Percentiles rank a stretch among this genome's conserved stretches.
phyloP scores from a whole-genome alignment of 2,888 invertebrate species.

The Synergus laeviventris region DNA sequence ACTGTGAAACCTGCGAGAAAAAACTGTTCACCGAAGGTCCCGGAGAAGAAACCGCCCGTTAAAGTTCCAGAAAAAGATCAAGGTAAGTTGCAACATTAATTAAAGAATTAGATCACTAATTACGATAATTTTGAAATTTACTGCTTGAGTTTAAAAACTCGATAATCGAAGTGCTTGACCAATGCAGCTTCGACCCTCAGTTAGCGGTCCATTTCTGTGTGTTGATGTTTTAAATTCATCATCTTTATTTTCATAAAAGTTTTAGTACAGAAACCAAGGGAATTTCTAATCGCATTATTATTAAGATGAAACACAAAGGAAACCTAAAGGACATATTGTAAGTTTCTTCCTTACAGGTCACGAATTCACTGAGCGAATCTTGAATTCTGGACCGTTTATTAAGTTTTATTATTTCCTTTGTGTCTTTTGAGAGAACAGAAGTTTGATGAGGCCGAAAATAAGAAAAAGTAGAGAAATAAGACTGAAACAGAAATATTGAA shows the following conservation, averaged over 20 bases:
- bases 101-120: not conserved
- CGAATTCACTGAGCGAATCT: not conserved
- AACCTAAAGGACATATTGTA: not conserved
- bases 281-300: not conserved
- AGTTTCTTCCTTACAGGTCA: not conserved
- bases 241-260: not conserved
- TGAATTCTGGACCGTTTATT: not conserved
- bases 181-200: not conserved
- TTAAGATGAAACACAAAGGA: not conserved
- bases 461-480: slow-evolving; percentile 28
- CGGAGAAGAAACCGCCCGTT: slow-evolving; percentile 74
- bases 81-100: slow-evolving; percentile 64
- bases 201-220: not conserved
- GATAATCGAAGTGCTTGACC: not conserved
- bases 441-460: slow-evolving; percentile 23
- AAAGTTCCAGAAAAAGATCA: slow-evolving; percentile 72
- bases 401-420: slow-evolving; percentile 1
- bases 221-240: not conserved
- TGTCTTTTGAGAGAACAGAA: not conserved
- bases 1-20: slow-evolving; percentile 80
- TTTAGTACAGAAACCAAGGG: not conserved
- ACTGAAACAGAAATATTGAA: slow-evolving; percentile 27
- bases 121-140: not conserved
- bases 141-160: not conserved
- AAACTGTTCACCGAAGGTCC: slow-evolving; percentile 82